Evolutionary conservation across 2,113 vertebrate species (phyloP).

Genomic region (Bos javanicus): DNA sequence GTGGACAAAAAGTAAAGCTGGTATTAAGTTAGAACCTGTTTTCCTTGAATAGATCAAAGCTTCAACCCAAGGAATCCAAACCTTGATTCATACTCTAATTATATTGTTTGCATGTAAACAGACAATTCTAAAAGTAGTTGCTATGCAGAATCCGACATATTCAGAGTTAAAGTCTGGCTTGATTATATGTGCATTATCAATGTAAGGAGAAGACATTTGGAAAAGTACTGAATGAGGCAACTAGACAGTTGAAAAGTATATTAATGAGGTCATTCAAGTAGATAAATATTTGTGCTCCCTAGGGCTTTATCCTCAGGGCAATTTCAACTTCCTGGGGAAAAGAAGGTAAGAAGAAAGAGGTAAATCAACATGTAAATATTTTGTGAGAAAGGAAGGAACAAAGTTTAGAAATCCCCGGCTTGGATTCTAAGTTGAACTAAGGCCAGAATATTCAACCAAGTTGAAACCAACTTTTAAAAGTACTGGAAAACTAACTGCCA

Average conservation of each 20-base stretch:
- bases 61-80: background rate
- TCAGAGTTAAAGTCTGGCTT: constrained; percentile 14
- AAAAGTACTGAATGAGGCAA: background rate
- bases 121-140: background rate
- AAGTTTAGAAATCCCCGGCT: background rate
- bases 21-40: background rate
- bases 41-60: background rate
- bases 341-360: background rate
- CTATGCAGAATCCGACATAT: background rate
- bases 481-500: background rate
- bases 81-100: background rate
- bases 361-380: background rate
- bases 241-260: background rate
- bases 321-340: background rate
- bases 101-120: background rate
- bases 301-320: background rate
- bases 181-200: background rate
- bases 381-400: background rate
- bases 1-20: background rate
- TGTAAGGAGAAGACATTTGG: background rate
- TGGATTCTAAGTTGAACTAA: background rate
- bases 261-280: background rate
- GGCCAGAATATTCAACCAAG: background rate
- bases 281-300: background rate
- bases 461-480: background rate